phyloP scores from a whole-genome alignment of 2,113 vertebrate genomes.

The Leucopsar rothschildi region DNA sequence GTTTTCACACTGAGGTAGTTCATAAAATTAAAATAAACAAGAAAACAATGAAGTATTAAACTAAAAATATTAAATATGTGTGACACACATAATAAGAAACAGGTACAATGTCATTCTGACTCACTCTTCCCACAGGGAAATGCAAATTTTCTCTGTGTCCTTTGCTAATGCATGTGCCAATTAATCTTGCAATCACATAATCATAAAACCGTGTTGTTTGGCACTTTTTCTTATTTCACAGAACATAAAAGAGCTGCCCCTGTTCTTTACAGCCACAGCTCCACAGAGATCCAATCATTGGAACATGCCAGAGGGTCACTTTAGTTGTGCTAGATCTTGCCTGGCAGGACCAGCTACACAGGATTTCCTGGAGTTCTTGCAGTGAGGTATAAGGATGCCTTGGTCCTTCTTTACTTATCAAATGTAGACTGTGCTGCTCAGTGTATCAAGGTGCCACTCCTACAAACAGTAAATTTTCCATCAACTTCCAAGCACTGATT shows the following conservation, averaged over 20 bases:
- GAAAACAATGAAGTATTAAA: conserved; percentile 26
- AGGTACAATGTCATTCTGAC: conserved; percentile 17
- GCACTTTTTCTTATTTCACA: not conserved
- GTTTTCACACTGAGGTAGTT: conserved; percentile 1
- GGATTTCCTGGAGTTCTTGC: not conserved
- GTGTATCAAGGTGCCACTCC: not conserved
- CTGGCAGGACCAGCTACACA: not conserved
- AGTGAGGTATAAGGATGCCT: not conserved
- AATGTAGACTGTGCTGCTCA: accelerated
- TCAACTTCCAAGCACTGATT: not conserved
- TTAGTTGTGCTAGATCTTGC: not conserved
- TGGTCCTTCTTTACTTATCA: not conserved
- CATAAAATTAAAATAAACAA: conserved; percentile 28
- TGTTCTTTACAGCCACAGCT: not conserved
- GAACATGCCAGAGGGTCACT: not conserved
- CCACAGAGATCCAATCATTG: not conserved
- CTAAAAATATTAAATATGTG: not conserved
- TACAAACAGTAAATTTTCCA: not conserved
- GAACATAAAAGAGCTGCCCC: not conserved
- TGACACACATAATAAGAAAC: not conserved
- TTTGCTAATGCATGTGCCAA: not conserved
- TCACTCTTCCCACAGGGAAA: conserved; percentile 12
- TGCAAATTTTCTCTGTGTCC: not conserved
- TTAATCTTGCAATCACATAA: not conserved
- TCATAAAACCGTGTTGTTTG: not conserved